Base-by-base conservation (phyloP, 2,113 vertebrate genomes). In the Hiodon alosoides region DNA sequence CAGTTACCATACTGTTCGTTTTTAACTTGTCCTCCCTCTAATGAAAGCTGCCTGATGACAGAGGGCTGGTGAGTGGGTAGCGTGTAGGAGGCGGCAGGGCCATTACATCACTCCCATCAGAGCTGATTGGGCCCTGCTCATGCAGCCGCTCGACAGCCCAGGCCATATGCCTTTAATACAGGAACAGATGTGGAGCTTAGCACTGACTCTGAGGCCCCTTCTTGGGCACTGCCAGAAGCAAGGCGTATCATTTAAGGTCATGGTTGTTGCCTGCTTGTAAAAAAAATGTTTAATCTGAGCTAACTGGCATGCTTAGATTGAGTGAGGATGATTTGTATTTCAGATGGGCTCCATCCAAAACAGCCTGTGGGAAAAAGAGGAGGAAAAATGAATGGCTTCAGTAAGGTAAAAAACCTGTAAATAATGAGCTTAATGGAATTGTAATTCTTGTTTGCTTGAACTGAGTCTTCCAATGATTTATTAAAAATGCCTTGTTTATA, bases 91-190 rank as follows among this genome's bases (percentile, higher is more conserved):
- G 58, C 65, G 69, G 55, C 72, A 82, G 72, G 84, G 84, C 85
- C 83, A 89, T 90, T 88, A 91, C 88, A 87, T 90, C 89, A 90
- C 81, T 85, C 81, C 81, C 80, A 87, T 89, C 88, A 87, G 83
- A 83, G 83, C 86, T 91, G 89, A 91, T 91, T 91, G 87, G 83
- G 77, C 82, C 85, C 82, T 81, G 79, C 83, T 74, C 71, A 58
- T 11, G n/a, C 65, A 9, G 13, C 47, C 13, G 55, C 48, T 53
- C 16, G 47, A 72, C 16, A 31, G 69, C 53, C 48, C 50, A 2
- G 78, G 77, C 86, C 90, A 90, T 90, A 89, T 91, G 90, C 87
- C 85, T 92, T 90, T 85, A 90, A 90, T 91, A 89, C 80, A 86
- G 79, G 83, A 87, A 83, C 90, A 91, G 89, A 91, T 90, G 90